These are phyloP conservation scores for Nomada fabriciana DNA, from an alignment of 2,888 invertebrate species.

Conservation along the genomic window DNA sequence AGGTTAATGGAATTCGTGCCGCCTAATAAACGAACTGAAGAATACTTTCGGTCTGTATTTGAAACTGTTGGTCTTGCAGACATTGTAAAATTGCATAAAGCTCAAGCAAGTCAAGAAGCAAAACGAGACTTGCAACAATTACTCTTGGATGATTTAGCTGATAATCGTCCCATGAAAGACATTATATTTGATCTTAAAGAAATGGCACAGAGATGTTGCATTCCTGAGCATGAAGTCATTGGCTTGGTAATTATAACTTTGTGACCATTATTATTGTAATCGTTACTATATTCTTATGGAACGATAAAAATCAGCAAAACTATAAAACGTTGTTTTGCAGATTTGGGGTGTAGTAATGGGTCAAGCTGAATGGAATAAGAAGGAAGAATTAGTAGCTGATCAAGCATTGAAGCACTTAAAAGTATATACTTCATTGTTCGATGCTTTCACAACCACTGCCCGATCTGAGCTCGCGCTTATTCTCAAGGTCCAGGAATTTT, in stretches of 20 bases:
- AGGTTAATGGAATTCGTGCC: conserved; percentile 97
- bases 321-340: conserved; percentile 84
- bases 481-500: conserved; percentile 97
- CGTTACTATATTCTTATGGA: background rate
- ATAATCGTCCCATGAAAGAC: conserved; percentile 94
- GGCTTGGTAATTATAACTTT: conserved; percentile 88
- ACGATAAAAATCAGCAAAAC: background rate
- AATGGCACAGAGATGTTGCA: conserved; percentile 92
- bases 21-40: conserved; percentile 96
- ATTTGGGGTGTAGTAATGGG: conserved; percentile 98
- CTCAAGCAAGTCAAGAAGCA: conserved; percentile 93
- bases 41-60: conserved; percentile 93
- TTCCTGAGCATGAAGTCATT: conserved; percentile 96
- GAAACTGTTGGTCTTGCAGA: conserved; percentile 92
- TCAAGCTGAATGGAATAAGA: conserved; percentile 99
- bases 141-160: conserved; percentile 93
- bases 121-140: conserved; percentile 91
- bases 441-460: conserved; percentile 93
- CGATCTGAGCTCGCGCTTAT: conserved; percentile 95
- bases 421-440: conserved; percentile 93
- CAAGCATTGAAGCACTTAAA: conserved; percentile 97
- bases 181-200: conserved; percentile 94
- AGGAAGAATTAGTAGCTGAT: conserved; percentile 97
- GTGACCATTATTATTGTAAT: background rate
- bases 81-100: conserved; percentile 92